A percentile compares a stretch with the other conserved stretches of the same genome.
Conservation (phyloP, 2,888 invertebrate species). For the Gastrophysa polygoni region DNA sequence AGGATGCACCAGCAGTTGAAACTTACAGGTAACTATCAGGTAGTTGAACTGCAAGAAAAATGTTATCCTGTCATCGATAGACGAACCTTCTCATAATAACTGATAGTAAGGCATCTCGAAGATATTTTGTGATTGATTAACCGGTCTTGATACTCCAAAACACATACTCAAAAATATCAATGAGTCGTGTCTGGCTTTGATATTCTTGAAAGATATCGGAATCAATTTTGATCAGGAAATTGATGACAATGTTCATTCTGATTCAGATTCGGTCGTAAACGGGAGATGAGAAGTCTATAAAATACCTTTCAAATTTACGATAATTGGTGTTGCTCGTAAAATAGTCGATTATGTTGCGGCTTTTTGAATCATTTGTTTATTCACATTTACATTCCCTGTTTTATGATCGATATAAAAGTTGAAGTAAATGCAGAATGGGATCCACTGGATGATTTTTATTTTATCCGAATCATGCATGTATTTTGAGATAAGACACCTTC, state of each 20-base stretch:
- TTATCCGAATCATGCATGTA: not conserved
- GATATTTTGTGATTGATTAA: no score
- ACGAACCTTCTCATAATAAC: no score
- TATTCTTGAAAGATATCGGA: not conserved
- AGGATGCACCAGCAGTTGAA: no score
- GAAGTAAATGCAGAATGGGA: constrained; percentile 27
- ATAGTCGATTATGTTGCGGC: constrained; percentile 50
- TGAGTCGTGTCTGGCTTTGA: not conserved
- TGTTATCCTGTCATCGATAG: no score
- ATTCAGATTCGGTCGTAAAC: constrained; percentile 48
- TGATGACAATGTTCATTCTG: constrained; percentile 42
- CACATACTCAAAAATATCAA: not conserved
- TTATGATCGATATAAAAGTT: constrained; percentile 39
- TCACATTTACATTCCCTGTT: constrained; percentile 44
- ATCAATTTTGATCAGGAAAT: not conserved
- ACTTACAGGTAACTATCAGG: no score
- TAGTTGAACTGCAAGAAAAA: no score
- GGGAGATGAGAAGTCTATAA: constrained; percentile 48
- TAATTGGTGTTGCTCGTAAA: constrained; percentile 51
- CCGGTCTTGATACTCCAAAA: no score
- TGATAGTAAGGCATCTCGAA: no score
- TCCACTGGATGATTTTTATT: constrained; percentile 25
- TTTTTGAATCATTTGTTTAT: constrained; percentile 43
- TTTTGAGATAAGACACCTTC: not conserved
- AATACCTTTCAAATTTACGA: constrained; percentile 52